phyloP scores from a whole-genome alignment of 2,888 invertebrate species.

The Euplexia lucipara region DNA sequence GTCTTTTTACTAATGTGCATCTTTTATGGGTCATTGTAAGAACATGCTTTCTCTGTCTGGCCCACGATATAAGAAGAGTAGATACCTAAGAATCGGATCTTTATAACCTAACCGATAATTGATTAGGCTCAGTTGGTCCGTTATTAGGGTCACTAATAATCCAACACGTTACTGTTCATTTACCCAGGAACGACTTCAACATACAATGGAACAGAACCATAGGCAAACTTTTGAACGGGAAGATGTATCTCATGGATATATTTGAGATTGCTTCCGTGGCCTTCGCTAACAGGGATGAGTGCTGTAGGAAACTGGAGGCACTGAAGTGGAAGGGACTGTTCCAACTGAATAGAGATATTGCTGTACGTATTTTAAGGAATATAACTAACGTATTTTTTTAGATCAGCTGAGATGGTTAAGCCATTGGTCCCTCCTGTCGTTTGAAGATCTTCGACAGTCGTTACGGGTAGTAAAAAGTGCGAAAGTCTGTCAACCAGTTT shows the following conservation, averaged over 20 bases:
- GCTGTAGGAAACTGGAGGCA: conserved; percentile 94
- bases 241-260: conserved; percentile 95
- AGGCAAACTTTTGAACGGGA: conserved; percentile 94
- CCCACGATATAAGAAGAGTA: no score
- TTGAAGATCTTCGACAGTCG: no score
- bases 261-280: conserved; percentile 96
- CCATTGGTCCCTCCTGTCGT: no score
- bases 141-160: not conserved
- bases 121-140: no score
- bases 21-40: no score
- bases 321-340: conserved; percentile 94
- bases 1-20: no score
- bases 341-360: conserved; percentile 92
- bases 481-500: no score
- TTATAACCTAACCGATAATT: no score
- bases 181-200: conserved; percentile 94
- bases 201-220: conserved; percentile 95
- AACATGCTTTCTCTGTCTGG: no score
- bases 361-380: conserved; percentile 68
- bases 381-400: not conserved
- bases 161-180: not conserved
- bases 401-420: no score
- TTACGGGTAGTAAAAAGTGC: no score
- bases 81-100: no score
- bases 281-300: conserved; percentile 96